Evolutionary conservation across 2,113 vertebrate genomes (phyloP).

Genomic region (Salvator merianae): DNA sequence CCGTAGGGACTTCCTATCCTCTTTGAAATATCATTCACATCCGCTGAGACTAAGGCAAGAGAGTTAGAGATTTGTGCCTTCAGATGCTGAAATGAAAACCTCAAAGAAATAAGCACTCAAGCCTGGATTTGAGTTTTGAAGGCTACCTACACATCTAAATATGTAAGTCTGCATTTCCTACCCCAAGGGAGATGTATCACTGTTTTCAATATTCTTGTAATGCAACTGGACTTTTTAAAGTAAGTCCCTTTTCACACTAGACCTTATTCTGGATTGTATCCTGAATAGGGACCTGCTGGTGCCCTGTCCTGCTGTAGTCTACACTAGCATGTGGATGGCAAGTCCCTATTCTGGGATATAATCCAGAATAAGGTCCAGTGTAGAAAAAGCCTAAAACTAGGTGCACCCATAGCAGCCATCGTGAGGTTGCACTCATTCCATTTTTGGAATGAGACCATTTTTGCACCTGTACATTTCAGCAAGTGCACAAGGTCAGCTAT

Average conservation of each 20-base stretch:
- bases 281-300: too few relatives aligned
- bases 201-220: neutral
- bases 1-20: neutral
- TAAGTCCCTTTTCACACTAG: neutral
- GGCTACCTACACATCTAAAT: neutral
- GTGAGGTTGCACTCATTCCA: too few relatives aligned
- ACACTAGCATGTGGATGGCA: too few relatives aligned
- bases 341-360: too few relatives aligned
- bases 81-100: constrained; percentile 13
- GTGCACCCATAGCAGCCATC: too few relatives aligned
- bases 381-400: too few relatives aligned
- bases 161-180: neutral
- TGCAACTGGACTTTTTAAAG: neutral
- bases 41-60: constrained; percentile 22
- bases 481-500: too few relatives aligned
- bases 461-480: too few relatives aligned
- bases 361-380: too few relatives aligned
- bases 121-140: constrained; percentile 24
- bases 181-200: neutral
- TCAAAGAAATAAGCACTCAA: constrained; percentile 7
- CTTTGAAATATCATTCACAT: constrained; percentile 26
- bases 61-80: constrained; percentile 9
- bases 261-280: too few relatives aligned
- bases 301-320: too few relatives aligned
- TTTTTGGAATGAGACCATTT: too few relatives aligned